Evolutionary conservation across 1,140 invertebrate genomes (phyloP), one percentile per base, ranked within the genome.

Genomic region (Drosophila carrolli): DNA sequence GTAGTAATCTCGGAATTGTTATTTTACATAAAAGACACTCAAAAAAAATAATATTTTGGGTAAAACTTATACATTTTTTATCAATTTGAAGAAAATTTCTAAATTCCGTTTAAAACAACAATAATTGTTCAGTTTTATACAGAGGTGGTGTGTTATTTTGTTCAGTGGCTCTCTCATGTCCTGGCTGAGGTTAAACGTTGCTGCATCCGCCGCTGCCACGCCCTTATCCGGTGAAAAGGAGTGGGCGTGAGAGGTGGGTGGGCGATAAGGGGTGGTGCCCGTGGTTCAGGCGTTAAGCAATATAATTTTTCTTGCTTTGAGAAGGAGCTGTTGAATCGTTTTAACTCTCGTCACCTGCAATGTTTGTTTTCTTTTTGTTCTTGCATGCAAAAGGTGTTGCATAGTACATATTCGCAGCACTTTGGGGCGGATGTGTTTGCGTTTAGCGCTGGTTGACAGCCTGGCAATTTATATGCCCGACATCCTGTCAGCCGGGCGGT

Each of bases 291-390:
- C 78, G 78, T 81, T 62, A 81, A 82, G 79, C 79, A 74, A 82
- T 82, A 78, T 82, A 78, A 82, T 82, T 82, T 82, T 75, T 77
- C 78, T 79, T 72, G 70, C 75, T 82, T 90, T 90, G 81, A 77
- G 81, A 50, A 73, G 78, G 53, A 90, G 85, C 75, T 90, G 81
- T 90, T 90, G 85, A 90, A 90, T 89, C 85, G 81, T 90, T 90
- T 90, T 90, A 90, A 90, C 85, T 81, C 75, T 82, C 81, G 81
- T 85, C 85, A 90, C 81, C 85, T 81, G 62, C 53, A 77, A 65
- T 78, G 80, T 79, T 83, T 83, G 71, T 71, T 58, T 58, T 57
- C 27, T 43, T 56, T 63, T 57, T 72, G 41, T 80, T 58, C 32
- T 53, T 37, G 37, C 57, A 67, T 80, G 76, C 59, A 66, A 66